Percentiles rank a stretch among this genome's conserved stretches.
These are phyloP conservation scores for Polyodon spathula DNA, from an alignment of 2,113 vertebrate genomes.

Conservation along the genomic window DNA sequence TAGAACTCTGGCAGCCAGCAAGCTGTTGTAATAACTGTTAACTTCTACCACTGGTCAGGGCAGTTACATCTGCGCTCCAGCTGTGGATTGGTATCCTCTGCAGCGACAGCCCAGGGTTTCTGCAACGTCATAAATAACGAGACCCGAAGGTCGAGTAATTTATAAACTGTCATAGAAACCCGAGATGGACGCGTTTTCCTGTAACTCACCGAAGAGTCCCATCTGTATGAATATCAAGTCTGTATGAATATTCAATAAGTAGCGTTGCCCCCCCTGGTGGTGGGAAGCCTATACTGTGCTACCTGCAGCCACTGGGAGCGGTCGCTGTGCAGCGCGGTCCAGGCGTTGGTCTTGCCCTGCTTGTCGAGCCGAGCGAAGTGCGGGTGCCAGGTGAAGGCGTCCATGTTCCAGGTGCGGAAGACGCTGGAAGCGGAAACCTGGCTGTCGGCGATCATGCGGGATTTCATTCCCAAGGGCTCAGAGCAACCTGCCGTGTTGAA, in stretches of 20 bases:
- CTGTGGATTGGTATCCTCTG: too few species aligned
- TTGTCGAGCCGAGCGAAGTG: constrained; percentile 80
- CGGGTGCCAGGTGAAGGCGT: constrained; percentile 78
- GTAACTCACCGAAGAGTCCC: too few species aligned
- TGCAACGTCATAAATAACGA: too few species aligned
- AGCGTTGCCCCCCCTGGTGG: background rate
- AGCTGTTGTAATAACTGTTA: background rate
- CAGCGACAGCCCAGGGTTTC: too few species aligned
- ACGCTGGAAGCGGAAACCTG: constrained; percentile 82
- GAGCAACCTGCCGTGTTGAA: constrained; percentile 83
- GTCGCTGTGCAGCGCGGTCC: constrained; percentile 67
- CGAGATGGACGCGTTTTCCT: too few species aligned
- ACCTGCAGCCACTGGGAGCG: constrained; percentile 89
- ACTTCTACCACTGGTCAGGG: too few species aligned
- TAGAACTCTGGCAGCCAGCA: too few species aligned
- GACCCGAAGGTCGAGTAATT: too few species aligned
- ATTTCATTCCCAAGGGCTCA: constrained; percentile 82
- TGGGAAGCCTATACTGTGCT: background rate
- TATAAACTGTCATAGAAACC: too few species aligned
- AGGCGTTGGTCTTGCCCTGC: constrained; percentile 86
- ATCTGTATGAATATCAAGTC: background rate
- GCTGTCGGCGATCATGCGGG: constrained; percentile 62
- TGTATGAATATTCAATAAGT: background rate
- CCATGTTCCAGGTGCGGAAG: constrained; percentile 82
- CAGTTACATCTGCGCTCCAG: too few species aligned